Base-by-base conservation (phyloP, 2,797 vertebrate species). In the Halcyon leucocephala region DNA sequence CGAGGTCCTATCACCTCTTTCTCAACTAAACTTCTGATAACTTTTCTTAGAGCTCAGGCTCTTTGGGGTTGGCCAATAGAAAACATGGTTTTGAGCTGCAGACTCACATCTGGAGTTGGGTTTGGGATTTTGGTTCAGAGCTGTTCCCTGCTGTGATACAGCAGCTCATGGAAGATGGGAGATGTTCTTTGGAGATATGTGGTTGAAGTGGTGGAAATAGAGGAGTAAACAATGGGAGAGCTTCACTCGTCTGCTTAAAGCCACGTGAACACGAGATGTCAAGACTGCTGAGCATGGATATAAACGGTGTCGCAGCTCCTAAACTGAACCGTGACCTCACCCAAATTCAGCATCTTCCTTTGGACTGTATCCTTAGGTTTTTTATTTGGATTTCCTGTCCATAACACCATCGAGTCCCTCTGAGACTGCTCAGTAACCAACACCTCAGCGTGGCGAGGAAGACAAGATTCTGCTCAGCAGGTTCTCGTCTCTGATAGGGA, bases 351-450 rank as follows among this genome's bases (percentile, higher is more conserved):
- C 29, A 24, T 12, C 22, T 74, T 49, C 65, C 35, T 48, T 66
- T 54, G 14, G 15, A 46, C 19, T 58, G 29, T 22, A 21, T 22
- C 54, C 57, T 46, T 44, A 16, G 31, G 28, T 2, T 28, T 61
- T 7, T 29, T 5, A 1, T 17, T 54, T 26, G 21, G 26, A 25
- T 55, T 58, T 18, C 15, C 10, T 46, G 9, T 7, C 35, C 14
- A 0, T 19, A 13, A 41, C 5, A 22, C 33, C 65, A 8, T 7
- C 0, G 0, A 20, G 60, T 49, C 62, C 39, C 52, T 29, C 8
- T 14, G 31, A 67, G n/a, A 31, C n/a, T 20, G 2, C 21, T 58
- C 62, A 25, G n/a, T 33, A 54, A 5, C 42, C 41, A 41, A 26
- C 48, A 70, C 18, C 48, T 77, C 20, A 5, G 37, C 1, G 4